These are phyloP conservation scores for Erebia palarica DNA, from an alignment of 2,888 invertebrate genomes.

Conservation along the genomic window DNA sequence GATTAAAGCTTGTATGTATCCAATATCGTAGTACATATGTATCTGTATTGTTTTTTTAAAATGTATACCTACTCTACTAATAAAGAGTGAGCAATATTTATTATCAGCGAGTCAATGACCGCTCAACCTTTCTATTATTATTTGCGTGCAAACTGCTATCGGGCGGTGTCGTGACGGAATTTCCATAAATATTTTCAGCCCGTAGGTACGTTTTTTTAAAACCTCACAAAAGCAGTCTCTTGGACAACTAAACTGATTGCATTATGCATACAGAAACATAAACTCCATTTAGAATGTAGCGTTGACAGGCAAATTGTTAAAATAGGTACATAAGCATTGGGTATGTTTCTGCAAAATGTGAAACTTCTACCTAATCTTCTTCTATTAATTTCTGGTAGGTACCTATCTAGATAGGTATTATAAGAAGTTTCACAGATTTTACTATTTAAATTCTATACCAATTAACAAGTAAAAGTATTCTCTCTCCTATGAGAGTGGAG, in stretches of 20 bases:
- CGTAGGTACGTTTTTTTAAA: not conserved
- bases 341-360: not conserved
- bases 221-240: conserved; percentile 34
- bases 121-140: conserved; percentile 23
- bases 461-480: no score
- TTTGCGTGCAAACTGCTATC: conserved; percentile 23
- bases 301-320: conserved; percentile 23
- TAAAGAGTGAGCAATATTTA: not conserved
- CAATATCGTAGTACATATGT: no score
- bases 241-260: conserved; percentile 24
- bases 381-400: no score
- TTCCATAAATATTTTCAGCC: conserved; percentile 27
- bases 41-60: no score
- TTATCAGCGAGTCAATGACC: conserved; percentile 21
- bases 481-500: no score
- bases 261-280: conserved; percentile 19
- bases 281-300: conserved; percentile 1
- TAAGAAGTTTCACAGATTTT: no score
- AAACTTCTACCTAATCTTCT: no score
- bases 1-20: no score
- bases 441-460: no score
- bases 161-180: conserved; percentile 24
- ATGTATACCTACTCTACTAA: not conserved
- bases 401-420: no score
- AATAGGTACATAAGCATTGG: not conserved